phyloP scores from a whole-genome alignment of 2,113 vertebrate species.

The Varanus komodoensis region DNA sequence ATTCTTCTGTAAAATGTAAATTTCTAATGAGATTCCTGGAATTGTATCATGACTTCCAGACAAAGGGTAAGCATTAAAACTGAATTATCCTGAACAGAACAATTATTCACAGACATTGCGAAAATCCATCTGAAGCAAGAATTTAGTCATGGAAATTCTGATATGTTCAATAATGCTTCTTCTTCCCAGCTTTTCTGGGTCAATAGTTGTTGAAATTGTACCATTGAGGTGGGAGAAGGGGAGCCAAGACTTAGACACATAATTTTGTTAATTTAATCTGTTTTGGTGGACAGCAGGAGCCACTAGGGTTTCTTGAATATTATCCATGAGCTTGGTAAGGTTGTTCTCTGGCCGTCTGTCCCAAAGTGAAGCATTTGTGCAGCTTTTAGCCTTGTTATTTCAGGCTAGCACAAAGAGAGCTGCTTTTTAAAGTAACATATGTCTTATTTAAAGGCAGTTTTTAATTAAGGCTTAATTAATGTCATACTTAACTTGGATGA shows the following conservation, averaged over 20 bases:
- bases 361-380: background rate
- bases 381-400: background rate
- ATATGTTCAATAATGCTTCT: background rate
- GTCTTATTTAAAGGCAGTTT: background rate
- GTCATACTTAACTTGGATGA: background rate
- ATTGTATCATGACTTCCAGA: background rate
- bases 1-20: conserved; percentile 17
- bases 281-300: background rate
- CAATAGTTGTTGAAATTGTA: background rate
- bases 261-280: background rate
- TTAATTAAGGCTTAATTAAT: background rate
- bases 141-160: background rate
- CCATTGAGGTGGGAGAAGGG: background rate
- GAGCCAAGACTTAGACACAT: background rate
- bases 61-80: background rate
- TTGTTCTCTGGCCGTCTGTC: background rate
- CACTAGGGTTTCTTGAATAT: background rate
- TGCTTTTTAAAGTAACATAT: background rate
- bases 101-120: background rate
- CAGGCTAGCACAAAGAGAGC: background rate
- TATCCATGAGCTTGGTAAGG: background rate
- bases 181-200: background rate
- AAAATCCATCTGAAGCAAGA: background rate
- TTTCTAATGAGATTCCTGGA: background rate
- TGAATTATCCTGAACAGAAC: background rate